Percentiles rank a stretch among this genome's conserved stretches.
phyloP scores from a whole-genome alignment of 1,140 invertebrate genomes.

The Lethocerus indicus region DNA sequence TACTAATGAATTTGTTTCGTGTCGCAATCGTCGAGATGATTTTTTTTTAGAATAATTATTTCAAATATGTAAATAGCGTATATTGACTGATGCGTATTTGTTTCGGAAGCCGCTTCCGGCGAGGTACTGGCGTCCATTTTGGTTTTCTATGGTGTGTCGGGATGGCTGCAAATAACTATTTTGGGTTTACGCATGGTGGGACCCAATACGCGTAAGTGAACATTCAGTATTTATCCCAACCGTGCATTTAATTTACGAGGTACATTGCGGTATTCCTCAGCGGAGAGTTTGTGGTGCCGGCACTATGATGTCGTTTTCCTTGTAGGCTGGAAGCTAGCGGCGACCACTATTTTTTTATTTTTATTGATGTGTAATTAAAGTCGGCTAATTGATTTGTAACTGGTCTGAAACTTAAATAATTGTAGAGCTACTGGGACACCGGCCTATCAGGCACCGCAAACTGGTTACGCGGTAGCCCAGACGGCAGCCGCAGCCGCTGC shows the following conservation, averaged over 20 bases:
- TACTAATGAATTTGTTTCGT: background rate
- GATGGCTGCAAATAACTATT: constrained; percentile 86
- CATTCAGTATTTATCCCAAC: too few species aligned
- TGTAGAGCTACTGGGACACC: constrained; percentile 39
- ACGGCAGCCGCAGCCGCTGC: constrained; percentile 44
- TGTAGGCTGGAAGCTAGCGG: too few species aligned
- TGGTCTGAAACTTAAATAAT: background rate
- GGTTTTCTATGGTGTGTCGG: constrained; percentile 5
- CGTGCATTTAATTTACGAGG: too few species aligned
- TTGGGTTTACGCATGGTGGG: constrained; percentile 76
- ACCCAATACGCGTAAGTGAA: constrained; percentile 59
- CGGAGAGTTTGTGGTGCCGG: too few species aligned
- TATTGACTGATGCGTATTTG: background rate
- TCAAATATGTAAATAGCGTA: background rate
- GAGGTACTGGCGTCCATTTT: constrained; percentile 14
- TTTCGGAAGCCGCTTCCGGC: background rate
- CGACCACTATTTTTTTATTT: constrained; percentile 7
- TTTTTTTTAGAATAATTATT: background rate
- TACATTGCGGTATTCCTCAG: background rate
- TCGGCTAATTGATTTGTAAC: constrained; percentile 14
- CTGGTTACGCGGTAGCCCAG: constrained; percentile 65
- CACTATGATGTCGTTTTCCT: too few species aligned
- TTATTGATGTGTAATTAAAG: background rate
- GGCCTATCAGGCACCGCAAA: constrained; percentile 54
- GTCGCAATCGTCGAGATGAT: background rate